Evolutionary conservation across 2,888 invertebrate species (phyloP).

Genomic region (Cryptus viduatorius): DNA sequence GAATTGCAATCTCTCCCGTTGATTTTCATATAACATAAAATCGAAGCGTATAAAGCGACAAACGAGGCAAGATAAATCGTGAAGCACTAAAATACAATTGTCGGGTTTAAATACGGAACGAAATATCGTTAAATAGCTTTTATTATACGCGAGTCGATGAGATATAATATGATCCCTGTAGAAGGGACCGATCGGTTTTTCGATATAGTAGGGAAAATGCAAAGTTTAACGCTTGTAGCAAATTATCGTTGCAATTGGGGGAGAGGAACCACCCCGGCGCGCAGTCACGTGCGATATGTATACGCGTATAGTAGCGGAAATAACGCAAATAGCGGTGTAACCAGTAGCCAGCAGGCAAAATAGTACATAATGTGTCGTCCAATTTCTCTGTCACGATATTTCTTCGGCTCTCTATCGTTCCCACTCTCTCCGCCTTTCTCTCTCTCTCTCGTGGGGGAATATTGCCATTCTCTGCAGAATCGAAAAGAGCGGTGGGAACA

Average conservation of each 20-base stretch:
- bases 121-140: conserved; percentile 61
- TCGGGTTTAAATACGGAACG: conserved; percentile 48
- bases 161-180: conserved; percentile 54
- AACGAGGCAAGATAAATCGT: conserved; percentile 47
- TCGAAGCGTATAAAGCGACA: conserved; percentile 17
- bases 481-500: not conserved
- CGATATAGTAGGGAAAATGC: conserved; percentile 39
- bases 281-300: conserved; percentile 41
- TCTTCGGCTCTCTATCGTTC: conserved; percentile 55
- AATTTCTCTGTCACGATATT: conserved; percentile 67
- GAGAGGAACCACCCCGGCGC: not conserved
- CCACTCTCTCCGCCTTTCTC: conserved; percentile 15
- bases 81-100: conserved; percentile 52
- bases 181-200: conserved; percentile 58
- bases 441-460: conserved; percentile 10
- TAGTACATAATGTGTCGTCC: conserved; percentile 61
- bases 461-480: not conserved
- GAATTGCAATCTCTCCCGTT: conserved; percentile 19
- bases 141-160: conserved; percentile 55
- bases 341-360: conserved; percentile 42
- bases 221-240: conserved; percentile 63
- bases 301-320: conserved; percentile 3
- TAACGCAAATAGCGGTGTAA: conserved; percentile 28
- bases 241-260: conserved; percentile 57
- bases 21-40: conserved; percentile 42